phyloP scores from a whole-genome alignment of 2,797 vertebrate genomes.

The Cossypha dichroa region DNA sequence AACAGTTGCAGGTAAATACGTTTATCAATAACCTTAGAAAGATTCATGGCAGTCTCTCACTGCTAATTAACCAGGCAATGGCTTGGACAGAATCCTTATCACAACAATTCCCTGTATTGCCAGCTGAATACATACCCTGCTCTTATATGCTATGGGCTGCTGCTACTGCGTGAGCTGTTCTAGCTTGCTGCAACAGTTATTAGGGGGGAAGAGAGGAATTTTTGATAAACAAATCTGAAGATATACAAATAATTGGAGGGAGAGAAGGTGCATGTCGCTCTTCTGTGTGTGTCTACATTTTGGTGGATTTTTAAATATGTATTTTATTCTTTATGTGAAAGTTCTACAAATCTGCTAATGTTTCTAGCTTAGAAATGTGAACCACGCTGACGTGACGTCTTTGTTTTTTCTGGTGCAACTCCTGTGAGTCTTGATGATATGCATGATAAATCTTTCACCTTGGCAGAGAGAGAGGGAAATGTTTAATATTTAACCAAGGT shows the following conservation, averaged over 20 bases:
- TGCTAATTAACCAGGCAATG: background rate
- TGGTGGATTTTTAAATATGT: background rate
- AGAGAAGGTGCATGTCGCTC: background rate
- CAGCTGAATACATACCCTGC: background rate
- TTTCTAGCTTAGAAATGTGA: background rate
- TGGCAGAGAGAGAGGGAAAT: constrained; percentile 8
- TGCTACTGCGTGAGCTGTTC: background rate
- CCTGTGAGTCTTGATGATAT: background rate
- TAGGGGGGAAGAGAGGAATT: background rate
- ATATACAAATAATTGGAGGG: background rate
- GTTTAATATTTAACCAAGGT: constrained; percentile 61
- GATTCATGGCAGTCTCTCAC: background rate
- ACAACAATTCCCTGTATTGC: background rate
- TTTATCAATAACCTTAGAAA: background rate
- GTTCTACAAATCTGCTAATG: background rate
- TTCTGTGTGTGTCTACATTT: background rate
- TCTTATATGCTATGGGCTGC: fast-evolving
- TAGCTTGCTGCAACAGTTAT: background rate
- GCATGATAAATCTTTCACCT: constrained; percentile 40
- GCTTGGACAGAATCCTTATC: background rate
- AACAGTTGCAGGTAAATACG: background rate
- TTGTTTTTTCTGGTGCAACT: background rate
- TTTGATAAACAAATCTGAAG: background rate
- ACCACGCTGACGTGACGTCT: background rate
- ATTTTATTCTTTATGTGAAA: background rate